Conservation (phyloP, 1,140 invertebrate genomes). For the Drosophila kikkawai region DNA sequence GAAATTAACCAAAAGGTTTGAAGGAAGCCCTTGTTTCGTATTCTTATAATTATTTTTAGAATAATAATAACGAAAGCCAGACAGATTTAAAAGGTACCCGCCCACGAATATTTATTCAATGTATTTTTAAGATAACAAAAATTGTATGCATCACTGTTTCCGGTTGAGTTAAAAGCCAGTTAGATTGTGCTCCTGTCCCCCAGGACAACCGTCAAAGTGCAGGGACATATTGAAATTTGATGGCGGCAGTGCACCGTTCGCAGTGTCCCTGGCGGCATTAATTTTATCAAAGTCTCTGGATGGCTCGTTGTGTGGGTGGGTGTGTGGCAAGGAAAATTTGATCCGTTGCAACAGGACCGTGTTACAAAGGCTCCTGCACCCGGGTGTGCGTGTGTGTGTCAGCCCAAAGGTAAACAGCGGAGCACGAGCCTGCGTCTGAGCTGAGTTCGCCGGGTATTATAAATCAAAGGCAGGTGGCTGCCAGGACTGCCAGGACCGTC, state of each 20-base stretch:
- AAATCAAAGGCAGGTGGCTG: conserved; percentile 69
- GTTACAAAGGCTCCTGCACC: conserved; percentile 60
- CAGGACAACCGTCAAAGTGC: conserved; percentile 44
- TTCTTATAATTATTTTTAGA: neutral
- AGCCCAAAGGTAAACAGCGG: conserved; percentile 38
- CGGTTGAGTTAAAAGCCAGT: conserved; percentile 26
- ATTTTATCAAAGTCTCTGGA: conserved; percentile 48
- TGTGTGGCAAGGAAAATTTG: conserved; percentile 46
- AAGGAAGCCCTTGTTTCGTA: neutral
- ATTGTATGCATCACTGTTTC: neutral
- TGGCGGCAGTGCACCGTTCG: conserved; percentile 9
- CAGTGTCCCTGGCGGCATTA: conserved; percentile 43
- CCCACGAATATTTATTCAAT: neutral
- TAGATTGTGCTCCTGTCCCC: conserved; percentile 19
- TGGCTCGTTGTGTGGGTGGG: conserved; percentile 9
- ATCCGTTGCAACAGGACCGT: conserved; percentile 44
- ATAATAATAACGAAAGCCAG: neutral
- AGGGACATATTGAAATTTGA: conserved; percentile 63
- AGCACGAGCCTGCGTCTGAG: conserved; percentile 18
- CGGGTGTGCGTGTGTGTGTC: neutral
- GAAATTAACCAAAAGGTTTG: neutral
- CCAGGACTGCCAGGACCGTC: neutral
- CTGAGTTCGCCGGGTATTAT: conserved; percentile 52
- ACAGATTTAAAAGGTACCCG: neutral
- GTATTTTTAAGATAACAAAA: neutral